A percentile compares a stretch with the other conserved stretches of the same genome.
phyloP scores from a whole-genome alignment of 2,797 vertebrate genomes.

The Oreortyx pictus region DNA sequence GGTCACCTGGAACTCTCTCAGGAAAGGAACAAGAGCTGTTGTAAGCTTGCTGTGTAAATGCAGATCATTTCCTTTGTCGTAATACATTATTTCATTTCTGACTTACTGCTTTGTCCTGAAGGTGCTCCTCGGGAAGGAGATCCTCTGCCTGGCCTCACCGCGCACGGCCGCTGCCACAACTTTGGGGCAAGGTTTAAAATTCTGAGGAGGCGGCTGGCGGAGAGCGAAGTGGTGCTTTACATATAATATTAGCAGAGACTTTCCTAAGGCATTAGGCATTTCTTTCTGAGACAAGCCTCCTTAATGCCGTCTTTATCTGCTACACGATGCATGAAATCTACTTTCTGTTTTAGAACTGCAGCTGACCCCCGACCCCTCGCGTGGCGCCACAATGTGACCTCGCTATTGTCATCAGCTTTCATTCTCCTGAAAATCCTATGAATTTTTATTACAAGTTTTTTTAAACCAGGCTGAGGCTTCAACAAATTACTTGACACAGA shows the following conservation, averaged over 20 bases:
- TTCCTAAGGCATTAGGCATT: slow-evolving; percentile 46
- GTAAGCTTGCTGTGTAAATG: slow-evolving; percentile 42
- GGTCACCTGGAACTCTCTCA: slow-evolving; percentile 31
- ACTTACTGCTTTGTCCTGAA: slow-evolving; percentile 51
- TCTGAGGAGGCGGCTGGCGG: slow-evolving; percentile 44
- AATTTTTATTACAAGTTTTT: slow-evolving; percentile 96
- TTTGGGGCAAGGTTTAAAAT: slow-evolving; percentile 51
- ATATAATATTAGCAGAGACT: slow-evolving; percentile 64
- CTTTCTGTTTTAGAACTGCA: slow-evolving; percentile 92
- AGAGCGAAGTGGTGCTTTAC: slow-evolving; percentile 60
- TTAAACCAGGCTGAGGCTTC: slow-evolving; percentile 84
- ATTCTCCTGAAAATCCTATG: slow-evolving; percentile 95
- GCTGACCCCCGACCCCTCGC: slow-evolving; percentile 87
- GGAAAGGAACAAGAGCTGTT: slow-evolving; percentile 42
- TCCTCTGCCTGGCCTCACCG: slow-evolving; percentile 7
- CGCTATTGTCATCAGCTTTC: slow-evolving; percentile 93
- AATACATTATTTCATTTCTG: slow-evolving; percentile 48
- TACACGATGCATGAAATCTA: slow-evolving; percentile 98
- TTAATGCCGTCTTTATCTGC: slow-evolving; percentile 91
- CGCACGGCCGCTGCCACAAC: background rate
- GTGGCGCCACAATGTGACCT: slow-evolving; percentile 95
- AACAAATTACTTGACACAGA: slow-evolving; percentile 90
- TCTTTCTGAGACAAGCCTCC: slow-evolving; percentile 75
- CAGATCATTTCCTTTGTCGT: slow-evolving; percentile 37
- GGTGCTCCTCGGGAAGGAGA: slow-evolving; percentile 24